Evolutionary conservation across 2,888 invertebrate species (phyloP), one percentile per base, ranked within the genome.

Genomic region (Alitta virens): DNA sequence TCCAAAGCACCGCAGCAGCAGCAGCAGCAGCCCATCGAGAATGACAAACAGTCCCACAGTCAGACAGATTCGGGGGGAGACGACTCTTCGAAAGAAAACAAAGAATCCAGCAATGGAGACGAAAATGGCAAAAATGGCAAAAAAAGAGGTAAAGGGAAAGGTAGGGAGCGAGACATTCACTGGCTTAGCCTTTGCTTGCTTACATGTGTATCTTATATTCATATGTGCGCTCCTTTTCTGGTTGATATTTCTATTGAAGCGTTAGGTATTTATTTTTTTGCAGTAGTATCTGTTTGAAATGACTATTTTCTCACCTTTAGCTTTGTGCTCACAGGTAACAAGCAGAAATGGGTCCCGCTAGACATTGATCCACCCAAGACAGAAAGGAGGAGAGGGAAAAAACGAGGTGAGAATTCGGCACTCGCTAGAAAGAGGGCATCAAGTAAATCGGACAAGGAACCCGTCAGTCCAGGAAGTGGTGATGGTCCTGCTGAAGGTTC

Each of bases 291-390:
- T n/a, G 12, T 33, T 33, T 33, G 33, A 5, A 33, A 7, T 12
- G 5, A 38, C 42, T 40, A 42, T 40, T n/a, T 40, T 24, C 24
- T 23, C 40, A 40, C 42, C 21, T 46, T 12, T 14, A n/a, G 16
- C 23, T 46, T 24, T 21, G 18, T 46, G 2, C 25, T 59, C 53
- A 9, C 53, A 67, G 79, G 74, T 33, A 65, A 69, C 14, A 78
- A 77, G 75, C 92, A 92, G 82, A 94, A 92, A 82, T 95, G 95
- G 95, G 89, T 93, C 63, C 94, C 94, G 0, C 84, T 95, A 64
- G 92, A 92, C 74, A 91, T 95, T 66, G 92, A 94, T 76, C 85
- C 91, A 69, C 87, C 89, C 63, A 72, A 86, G 66, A 86, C 86
- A 2, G 62, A 70, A 54, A 40, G 72, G 55, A 24, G 64, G 2